phyloP scores from a whole-genome alignment of 2,797 vertebrate genomes.

The Morelia viridis region DNA sequence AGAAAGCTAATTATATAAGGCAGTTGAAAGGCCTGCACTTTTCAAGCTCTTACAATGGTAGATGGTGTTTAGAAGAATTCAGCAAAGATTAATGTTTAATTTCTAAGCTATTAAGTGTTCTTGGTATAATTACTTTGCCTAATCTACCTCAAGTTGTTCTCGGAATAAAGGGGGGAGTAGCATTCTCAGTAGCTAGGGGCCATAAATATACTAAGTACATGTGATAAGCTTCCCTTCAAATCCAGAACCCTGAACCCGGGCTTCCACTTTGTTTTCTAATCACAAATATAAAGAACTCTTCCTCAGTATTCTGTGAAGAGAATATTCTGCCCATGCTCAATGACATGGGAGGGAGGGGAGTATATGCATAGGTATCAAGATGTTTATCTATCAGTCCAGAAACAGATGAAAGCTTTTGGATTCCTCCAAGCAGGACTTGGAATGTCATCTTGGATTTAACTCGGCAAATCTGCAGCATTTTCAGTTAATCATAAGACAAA shows the following conservation, averaged over 20 bases:
- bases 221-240: background rate
- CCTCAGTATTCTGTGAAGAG: background rate
- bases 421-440: background rate
- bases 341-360: background rate
- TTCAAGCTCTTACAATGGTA: background rate
- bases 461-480: background rate
- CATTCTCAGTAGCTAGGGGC: background rate
- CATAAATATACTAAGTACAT: background rate
- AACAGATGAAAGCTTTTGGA: background rate
- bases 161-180: background rate
- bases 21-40: background rate
- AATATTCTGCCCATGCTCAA: background rate
- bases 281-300: background rate
- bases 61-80: background rate
- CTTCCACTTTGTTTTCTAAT: background rate
- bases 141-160: background rate
- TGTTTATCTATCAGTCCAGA: background rate
- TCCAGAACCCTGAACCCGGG: background rate
- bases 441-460: background rate
- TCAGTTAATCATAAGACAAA: background rate
- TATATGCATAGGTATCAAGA: background rate
- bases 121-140: background rate
- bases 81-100: background rate
- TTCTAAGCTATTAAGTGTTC: background rate
- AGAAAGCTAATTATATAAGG: background rate